A percentile compares a stretch with the other conserved stretches of the same genome.
Evolutionary conservation across 1,140 invertebrate genomes (phyloP).

Genomic region (Belonocnema kinseyi): DNA sequence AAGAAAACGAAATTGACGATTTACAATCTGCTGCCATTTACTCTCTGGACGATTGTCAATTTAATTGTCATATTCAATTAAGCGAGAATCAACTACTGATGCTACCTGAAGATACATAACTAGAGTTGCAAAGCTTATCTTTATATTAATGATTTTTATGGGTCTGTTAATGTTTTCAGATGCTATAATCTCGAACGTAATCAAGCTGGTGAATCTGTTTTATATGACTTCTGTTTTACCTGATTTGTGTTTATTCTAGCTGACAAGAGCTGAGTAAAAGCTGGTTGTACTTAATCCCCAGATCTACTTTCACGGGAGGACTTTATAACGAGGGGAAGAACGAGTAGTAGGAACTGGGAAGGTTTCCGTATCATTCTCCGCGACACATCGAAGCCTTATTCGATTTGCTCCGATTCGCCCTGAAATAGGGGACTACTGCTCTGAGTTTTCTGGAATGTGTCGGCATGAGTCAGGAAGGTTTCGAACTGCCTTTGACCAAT

Average conservation of each 20-base stretch:
- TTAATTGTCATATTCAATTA: no score
- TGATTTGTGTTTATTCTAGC: background rate
- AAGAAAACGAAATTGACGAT: no score
- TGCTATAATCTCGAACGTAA: no score
- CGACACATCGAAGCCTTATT: constrained; percentile 55
- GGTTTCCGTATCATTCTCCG: constrained; percentile 57
- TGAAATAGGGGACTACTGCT: constrained; percentile 54
- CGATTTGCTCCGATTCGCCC: constrained; percentile 55
- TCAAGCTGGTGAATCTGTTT: background rate
- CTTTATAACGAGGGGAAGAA: constrained; percentile 42
- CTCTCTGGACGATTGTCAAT: no score
- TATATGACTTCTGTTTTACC: constrained; percentile 8
- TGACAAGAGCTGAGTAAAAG: constrained; percentile 41
- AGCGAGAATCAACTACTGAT: no score
- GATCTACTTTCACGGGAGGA: constrained; percentile 53
- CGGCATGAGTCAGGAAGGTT: background rate
- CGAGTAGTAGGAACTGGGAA: constrained; percentile 20
- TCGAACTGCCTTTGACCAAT: constrained; percentile 37
- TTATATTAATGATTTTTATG: no score
- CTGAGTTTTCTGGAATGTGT: constrained; percentile 46
- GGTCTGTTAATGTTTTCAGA: no score
- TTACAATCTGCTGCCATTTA: no score
- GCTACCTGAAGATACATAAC: no score
- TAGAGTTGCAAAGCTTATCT: no score
- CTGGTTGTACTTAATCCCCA: constrained; percentile 50